Base-by-base conservation (phyloP, 2,113 vertebrate species). In the Tinamus guttatus region DNA sequence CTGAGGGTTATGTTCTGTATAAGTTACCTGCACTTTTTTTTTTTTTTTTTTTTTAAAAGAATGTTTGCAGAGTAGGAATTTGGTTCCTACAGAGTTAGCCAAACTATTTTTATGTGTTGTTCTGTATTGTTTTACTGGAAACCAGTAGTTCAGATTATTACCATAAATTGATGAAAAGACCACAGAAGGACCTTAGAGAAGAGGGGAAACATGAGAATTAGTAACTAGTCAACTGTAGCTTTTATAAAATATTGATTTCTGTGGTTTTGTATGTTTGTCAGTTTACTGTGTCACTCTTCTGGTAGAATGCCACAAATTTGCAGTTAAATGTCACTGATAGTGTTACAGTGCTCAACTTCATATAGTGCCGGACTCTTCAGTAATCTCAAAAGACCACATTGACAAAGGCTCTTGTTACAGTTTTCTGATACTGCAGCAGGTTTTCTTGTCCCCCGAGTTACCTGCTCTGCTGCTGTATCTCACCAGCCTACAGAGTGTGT, bases 301-400 rank as follows among this genome's bases (percentile, higher is more conserved):
- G 15, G 16, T 9, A 20, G 51, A n/a, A 28, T 36, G 60, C 20
- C 40, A 19, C 60, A n/a, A 17, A 13, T 47, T 0, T 25, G 0
- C 45, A 1, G 2, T 49, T 67, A 41, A 59, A 56, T 71, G 71
- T 73, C 88, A 21, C 47, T 27, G 41, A 15, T 25, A 2, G 62
- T 9, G 20, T 71, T 64, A 5, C 0, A 0, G 28, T 52, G 32
- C 20, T 51, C 14, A 0, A 10, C 24, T 71, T 38, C 16, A 10
- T 4, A 11, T 11, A 7, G 36, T 68, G 34, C 75, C 1, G 0
- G 21, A 63, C 69, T 54, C 18, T 36, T 34, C 0, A 13, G 3
- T 5, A 3, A 11, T 54, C 74, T 81, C 51, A 41, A 0, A 1
- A 13, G 52, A 27, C 64, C 41, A 3, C 70, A 3, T 0, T 52